Evolutionary conservation across 1,140 invertebrate species (phyloP).

Genomic region (Macrosteles quadrilineatus): DNA sequence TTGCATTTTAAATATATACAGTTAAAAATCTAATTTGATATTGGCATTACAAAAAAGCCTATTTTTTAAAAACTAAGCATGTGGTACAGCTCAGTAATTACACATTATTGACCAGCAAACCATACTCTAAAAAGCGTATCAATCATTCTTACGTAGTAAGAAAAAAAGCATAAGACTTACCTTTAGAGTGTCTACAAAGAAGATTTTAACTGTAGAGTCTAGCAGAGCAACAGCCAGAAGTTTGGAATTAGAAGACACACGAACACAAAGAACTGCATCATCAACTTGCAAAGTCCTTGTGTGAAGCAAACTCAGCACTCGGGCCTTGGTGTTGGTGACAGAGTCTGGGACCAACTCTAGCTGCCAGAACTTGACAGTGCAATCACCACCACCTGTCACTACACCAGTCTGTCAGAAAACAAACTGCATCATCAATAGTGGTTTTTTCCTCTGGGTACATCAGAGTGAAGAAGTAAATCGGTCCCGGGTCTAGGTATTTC

Average conservation of each 20-base stretch:
- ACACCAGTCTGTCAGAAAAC: slow-evolving; percentile 66
- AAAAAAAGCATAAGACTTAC: too few relatives aligned
- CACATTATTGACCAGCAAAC: too few relatives aligned
- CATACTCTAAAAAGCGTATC: too few relatives aligned
- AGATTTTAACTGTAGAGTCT: slow-evolving; percentile 94
- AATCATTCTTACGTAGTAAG: too few relatives aligned
- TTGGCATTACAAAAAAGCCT: too few relatives aligned
- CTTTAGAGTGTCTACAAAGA: slow-evolving; percentile 93
- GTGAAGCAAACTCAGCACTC: slow-evolving; percentile 79
- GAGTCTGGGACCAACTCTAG: slow-evolving; percentile 80
- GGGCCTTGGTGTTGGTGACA: slow-evolving; percentile 58
- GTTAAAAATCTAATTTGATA: too few relatives aligned
- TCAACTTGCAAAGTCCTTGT: slow-evolving; percentile 81
- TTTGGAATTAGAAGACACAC: slow-evolving; percentile 81
- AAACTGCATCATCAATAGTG: too few relatives aligned
- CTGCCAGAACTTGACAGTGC: slow-evolving; percentile 92
- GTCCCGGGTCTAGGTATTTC: too few relatives aligned
- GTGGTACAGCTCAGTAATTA: too few relatives aligned
- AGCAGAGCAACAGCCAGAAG: slow-evolving; percentile 88
- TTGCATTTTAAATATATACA: too few relatives aligned
- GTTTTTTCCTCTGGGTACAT: too few relatives aligned
- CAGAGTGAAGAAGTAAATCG: background rate
- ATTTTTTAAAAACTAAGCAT: too few relatives aligned
- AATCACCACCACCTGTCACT: slow-evolving; percentile 84
- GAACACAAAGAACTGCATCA: slow-evolving; percentile 81